Evolutionary conservation across 1,140 invertebrate genomes (phyloP), one percentile per base, ranked within the genome.

Genomic region (Drosophila sucinea): DNA sequence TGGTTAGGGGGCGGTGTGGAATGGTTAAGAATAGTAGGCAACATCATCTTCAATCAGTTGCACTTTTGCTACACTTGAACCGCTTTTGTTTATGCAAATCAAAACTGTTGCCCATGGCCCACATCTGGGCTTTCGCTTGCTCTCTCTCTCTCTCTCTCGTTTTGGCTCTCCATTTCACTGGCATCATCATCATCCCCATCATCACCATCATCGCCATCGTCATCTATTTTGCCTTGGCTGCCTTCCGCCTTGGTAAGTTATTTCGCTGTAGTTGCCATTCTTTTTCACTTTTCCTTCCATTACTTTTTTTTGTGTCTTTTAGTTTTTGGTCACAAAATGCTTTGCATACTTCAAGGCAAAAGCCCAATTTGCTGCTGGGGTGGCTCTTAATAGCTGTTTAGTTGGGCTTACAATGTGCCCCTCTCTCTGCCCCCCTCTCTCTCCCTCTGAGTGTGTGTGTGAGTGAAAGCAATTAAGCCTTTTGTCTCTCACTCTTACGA

Each of bases 81-180:
- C 83, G 32, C 56, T 70, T 86, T 86, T 86, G 83, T 86, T 86
- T 86, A 86, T 86, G 83, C 79, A 87, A 87, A 87, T 87, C 83
- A 87, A 89, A 87, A 87, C 84, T 71, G 83, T 83, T 87, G 84
- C 79, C 82, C 82, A 87, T 86, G 83, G 79, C 82, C 83, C 83
- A 86, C 72, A 77, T 71, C 38, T 40, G 47, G 63, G 47, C 55
- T 40, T 32, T 61, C 55, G 58, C 56, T 73, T 77, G 62, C 41
- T 67, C 57, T 61, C 41, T 40, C 47, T 66, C 27, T 57, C 63
- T 67, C 35, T 44, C 8, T 25, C 55, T 11, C 38, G 44, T 57
- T 44, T 51, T 67, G 75, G 62, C 60, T 60, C 60, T 58, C 57
- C 67, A 58, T 74, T 66, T 75, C 63, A 65, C 65, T 66, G 60